phyloP scores from a whole-genome alignment of 2,113 vertebrate species.

The Hippocampus guttulatus region DNA sequence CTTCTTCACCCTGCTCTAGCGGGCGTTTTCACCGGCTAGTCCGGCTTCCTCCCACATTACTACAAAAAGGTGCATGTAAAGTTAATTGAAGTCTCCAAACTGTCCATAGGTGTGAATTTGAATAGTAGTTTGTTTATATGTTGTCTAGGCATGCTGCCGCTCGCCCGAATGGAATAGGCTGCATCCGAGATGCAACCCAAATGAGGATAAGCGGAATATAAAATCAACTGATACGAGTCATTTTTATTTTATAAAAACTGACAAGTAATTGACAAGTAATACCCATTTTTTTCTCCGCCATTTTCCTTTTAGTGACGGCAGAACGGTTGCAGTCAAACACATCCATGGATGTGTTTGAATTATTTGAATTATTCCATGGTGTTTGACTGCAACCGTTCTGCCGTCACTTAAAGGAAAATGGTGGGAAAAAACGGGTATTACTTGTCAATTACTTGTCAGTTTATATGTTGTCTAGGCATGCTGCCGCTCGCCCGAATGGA shows the following conservation, averaged over 20 bases:
- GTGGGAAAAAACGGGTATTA: too few relatives aligned
- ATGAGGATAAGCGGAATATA: not conserved
- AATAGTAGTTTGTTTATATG: too few relatives aligned
- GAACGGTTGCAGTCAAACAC: constrained; percentile 70
- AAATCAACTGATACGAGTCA: not conserved
- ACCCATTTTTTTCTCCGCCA: not conserved
- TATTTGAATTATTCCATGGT: too few relatives aligned
- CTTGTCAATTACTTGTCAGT: too few relatives aligned
- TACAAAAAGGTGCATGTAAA: not conserved
- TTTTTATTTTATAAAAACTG: not conserved
- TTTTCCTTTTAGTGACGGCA: constrained; percentile 61
- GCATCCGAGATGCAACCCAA: not conserved
- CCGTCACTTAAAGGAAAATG: too few relatives aligned
- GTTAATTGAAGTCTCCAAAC: not conserved
- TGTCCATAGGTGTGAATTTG: not conserved
- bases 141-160: too few relatives aligned
- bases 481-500: too few relatives aligned
- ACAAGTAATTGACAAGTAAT: not conserved
- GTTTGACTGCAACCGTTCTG: too few relatives aligned
- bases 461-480: too few relatives aligned
- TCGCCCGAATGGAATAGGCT: not conserved
- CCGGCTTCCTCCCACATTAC: not conserved
- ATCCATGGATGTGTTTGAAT: too few relatives aligned
- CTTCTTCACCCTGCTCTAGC: too few relatives aligned
- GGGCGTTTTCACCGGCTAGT: not conserved